Conservation (phyloP, 2,797 vertebrate genomes). For the Chrosomus eos region DNA sequence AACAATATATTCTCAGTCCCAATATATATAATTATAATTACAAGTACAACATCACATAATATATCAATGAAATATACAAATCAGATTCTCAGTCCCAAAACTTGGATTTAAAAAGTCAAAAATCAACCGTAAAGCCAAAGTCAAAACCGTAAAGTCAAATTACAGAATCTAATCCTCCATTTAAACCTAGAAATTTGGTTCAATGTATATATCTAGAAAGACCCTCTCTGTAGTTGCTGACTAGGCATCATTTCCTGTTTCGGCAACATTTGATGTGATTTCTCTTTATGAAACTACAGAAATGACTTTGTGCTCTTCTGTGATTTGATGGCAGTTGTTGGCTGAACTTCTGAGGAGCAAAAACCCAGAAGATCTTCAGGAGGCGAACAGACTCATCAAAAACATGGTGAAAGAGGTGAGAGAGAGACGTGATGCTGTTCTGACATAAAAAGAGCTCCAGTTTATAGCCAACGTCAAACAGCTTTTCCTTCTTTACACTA, state of each 20-base stretch:
- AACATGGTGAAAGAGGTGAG: constrained; percentile 99
- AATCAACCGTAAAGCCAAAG: no score
- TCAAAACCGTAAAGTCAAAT: no score
- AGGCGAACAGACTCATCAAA: constrained; percentile 97
- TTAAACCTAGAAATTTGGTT: no score
- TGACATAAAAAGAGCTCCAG: background rate
- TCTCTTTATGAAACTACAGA: background rate
- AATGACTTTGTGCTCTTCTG: constrained; percentile 17
- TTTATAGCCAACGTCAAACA: background rate
- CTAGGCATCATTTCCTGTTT: background rate
- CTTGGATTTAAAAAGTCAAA: no score
- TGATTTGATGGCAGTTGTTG: constrained; percentile 80
- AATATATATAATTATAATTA: no score
- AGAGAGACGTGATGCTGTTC: background rate
- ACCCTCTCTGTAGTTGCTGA: no score
- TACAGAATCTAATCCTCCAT: no score
- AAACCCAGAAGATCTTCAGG: constrained; percentile 96
- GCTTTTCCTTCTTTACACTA: background rate
- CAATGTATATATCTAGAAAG: no score
- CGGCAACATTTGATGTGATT: background rate
- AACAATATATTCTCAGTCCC: no score
- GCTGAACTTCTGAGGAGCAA: constrained; percentile 95
- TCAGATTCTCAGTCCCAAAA: no score
- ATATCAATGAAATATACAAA: no score
- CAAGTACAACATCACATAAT: no score